phyloP scores from a whole-genome alignment of 2,797 vertebrate genomes.

The Liparis tanakae region DNA sequence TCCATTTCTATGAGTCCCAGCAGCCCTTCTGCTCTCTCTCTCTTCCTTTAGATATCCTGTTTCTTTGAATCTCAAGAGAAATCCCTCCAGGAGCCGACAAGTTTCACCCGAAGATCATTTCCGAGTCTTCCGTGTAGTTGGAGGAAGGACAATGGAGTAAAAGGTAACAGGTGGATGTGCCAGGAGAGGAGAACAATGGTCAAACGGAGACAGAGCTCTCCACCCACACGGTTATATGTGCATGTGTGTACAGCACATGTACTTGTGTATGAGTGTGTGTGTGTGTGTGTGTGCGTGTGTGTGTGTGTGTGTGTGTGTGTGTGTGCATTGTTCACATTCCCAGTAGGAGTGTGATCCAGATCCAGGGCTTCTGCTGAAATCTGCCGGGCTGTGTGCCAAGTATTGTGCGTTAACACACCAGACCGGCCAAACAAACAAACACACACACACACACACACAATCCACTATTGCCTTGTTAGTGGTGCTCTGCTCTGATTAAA shows the following conservation, averaged over 20 bases:
- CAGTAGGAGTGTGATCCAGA: constrained; percentile 53
- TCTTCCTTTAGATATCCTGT: neutral
- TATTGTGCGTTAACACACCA: constrained; percentile 61
- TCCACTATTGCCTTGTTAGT: constrained; percentile 29
- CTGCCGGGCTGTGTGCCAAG: constrained; percentile 61
- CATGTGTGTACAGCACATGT: constrained; percentile 22
- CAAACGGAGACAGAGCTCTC: constrained; percentile 37
- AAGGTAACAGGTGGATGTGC: neutral
- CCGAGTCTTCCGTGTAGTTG: neutral
- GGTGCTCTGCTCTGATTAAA: constrained; percentile 25
- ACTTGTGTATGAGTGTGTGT: constrained; percentile 55
- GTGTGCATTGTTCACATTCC: constrained; percentile 53
- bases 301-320: constrained; percentile 51
- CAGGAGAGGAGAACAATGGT: neutral
- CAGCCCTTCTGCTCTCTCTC: neutral
- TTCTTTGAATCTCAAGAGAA: neutral
- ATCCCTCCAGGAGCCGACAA: neutral
- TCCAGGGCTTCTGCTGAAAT: constrained; percentile 63
- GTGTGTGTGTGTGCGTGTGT: constrained; percentile 56
- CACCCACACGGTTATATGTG: constrained; percentile 46
- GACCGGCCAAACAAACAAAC: constrained; percentile 24
- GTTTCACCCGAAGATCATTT: neutral
- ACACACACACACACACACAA: constrained; percentile 36
- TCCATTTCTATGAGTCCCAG: neutral
- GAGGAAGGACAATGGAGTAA: neutral